Conservation (phyloP, 2,797 vertebrate species). For the Myotis myotis region DNA sequence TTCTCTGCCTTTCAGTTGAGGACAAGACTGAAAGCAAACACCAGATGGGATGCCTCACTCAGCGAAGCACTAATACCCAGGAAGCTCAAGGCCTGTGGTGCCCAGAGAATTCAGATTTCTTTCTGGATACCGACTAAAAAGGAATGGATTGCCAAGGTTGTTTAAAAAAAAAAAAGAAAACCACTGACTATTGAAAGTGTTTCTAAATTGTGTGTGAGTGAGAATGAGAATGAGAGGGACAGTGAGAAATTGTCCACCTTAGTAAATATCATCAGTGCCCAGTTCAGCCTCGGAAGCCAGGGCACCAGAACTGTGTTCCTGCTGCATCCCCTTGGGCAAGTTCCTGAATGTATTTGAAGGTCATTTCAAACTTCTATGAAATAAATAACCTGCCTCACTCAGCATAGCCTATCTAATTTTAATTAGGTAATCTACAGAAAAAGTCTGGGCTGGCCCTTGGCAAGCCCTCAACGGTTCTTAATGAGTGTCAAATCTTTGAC, state of each 20-base stretch:
- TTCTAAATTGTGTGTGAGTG: not conserved
- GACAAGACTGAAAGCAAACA: not conserved
- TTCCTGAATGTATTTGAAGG: slow-evolving; percentile 59
- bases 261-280: not conserved
- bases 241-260: not conserved
- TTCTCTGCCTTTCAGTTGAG: not conserved
- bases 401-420: slow-evolving; percentile 23
- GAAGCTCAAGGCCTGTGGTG: not conserved
- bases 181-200: not conserved
- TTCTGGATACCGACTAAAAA: slow-evolving; percentile 1
- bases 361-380: slow-evolving; percentile 67
- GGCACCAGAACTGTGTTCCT: not conserved
- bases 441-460: not conserved
- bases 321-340: slow-evolving; percentile 50
- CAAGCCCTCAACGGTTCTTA: not conserved
- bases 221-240: not conserved
- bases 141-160: not conserved
- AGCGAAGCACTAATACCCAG: not conserved
- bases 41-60: not conserved
- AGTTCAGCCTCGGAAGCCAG: slow-evolving; percentile 2
- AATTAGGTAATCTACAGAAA: slow-evolving; percentile 38
- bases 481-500: not conserved
- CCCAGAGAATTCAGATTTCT: not conserved
- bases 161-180: not conserved
- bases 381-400: slow-evolving; percentile 49